Evolutionary conservation across 2,113 vertebrate species (phyloP).

Genomic region (Motacilla alba): DNA sequence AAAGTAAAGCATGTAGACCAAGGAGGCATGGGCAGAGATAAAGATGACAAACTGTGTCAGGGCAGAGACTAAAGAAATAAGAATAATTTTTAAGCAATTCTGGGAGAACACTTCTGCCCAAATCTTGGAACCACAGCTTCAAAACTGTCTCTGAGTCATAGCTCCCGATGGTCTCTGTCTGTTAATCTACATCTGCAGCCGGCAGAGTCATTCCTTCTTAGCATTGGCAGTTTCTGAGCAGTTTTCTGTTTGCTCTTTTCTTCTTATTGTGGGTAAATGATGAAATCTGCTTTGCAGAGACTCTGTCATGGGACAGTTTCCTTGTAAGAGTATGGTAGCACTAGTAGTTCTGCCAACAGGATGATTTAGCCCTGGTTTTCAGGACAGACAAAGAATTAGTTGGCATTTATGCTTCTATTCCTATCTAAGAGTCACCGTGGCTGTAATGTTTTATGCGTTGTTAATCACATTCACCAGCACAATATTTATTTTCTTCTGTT

Average conservation of each 20-base stretch:
- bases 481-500: slow-evolving; percentile 25
- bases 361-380: not conserved
- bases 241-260: not conserved
- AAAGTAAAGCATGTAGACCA: not conserved
- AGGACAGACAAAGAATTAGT: not conserved
- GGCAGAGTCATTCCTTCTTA: not conserved
- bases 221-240: not conserved
- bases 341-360: not conserved
- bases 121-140: not conserved
- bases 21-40: not conserved
- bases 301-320: not conserved
- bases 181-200: not conserved
- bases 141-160: not conserved
- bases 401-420: not conserved
- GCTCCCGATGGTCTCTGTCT: not conserved
- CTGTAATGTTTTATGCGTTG: not conserved
- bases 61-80: not conserved
- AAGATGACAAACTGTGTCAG: not conserved
- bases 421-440: not conserved
- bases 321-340: not conserved
- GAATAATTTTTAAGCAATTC: not conserved
- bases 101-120: not conserved
- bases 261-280: not conserved
- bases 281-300: not conserved
- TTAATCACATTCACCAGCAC: not conserved